These are phyloP conservation scores for Philaethria dido DNA, from an alignment of 2,888 invertebrate genomes.

Conservation along the genomic window DNA sequence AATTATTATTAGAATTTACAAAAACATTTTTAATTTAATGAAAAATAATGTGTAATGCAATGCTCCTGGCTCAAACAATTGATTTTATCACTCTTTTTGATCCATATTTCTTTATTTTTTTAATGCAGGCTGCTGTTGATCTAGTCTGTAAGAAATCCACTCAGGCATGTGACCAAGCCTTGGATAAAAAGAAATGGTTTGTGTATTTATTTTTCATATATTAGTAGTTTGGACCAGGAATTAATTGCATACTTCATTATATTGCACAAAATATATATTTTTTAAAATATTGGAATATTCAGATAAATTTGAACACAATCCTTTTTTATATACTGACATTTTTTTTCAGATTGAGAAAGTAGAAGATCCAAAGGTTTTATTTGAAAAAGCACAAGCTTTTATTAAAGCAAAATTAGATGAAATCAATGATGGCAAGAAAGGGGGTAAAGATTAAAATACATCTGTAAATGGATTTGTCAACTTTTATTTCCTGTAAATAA, in stretches of 20 bases:
- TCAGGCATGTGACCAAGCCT: slow-evolving; percentile 61
- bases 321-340: neutral
- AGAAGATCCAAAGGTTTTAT: slow-evolving; percentile 90
- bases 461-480: slow-evolving; percentile 41
- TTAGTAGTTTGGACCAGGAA: slow-evolving; percentile 64
- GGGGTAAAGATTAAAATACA: slow-evolving; percentile 48
- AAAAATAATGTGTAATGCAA: slow-evolving; percentile 16
- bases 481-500: slow-evolving; percentile 68
- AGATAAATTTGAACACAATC: too few species aligned
- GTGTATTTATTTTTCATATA: slow-evolving; percentile 47
- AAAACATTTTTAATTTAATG: neutral
- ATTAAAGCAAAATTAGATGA: slow-evolving; percentile 85
- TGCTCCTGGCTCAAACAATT: slow-evolving; percentile 49
- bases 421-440: slow-evolving; percentile 69
- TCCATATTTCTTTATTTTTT: slow-evolving; percentile 48
- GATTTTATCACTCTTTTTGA: slow-evolving; percentile 38
- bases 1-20: neutral
- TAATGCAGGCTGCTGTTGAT: slow-evolving; percentile 63
- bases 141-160: slow-evolving; percentile 60
- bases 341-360: slow-evolving; percentile 90
- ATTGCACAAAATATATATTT: neutral
- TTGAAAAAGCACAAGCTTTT: slow-evolving; percentile 88
- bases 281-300: neutral
- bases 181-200: slow-evolving; percentile 66
- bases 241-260: slow-evolving; percentile 47